Evolutionary conservation across 2,888 invertebrate species (phyloP), one percentile per base, ranked within the genome.

Genomic region (Dysmachus trigonus): DNA sequence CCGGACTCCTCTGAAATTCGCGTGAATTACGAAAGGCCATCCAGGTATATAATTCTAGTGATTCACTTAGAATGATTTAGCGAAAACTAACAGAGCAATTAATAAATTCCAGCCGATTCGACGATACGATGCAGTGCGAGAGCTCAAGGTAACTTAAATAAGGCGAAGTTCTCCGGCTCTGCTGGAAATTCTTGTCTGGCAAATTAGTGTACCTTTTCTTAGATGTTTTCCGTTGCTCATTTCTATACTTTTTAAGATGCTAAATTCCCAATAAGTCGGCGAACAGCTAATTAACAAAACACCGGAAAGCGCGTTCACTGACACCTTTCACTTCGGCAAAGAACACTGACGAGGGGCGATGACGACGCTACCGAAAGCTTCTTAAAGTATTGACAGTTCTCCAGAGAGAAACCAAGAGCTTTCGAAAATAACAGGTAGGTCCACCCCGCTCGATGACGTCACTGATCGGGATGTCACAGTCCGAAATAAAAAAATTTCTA

Each of bases 191-290:
- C n/a, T 8, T 47, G 1, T 8, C 8, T 10, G 3, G 3, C 22
- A 62, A 18, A 2, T 13, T 2, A 62, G 18, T 81, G 51, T 87
- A 88, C 88, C 88, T 88, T 87, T 88, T 76, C 84, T 41, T 33
- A 88, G 87, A 88, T 88, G 88, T 47, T 87, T 87, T 82, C 88
- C 88, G 30, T 85, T 88, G 79, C 87, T 88, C 88, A 88, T 88
- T n/a, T 41, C 88, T 0, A 0, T 62, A 7, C 13, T 62, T 62
- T 62, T 27, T 2, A 8, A 53, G 22, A 10, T n/a, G 22, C 18
- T 62, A 27, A 22, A 62, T 22, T 8, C 6, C 22, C 22, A 47
- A 22, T 2, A 10, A 3, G 18, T 27, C 7, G 7, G 62, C 22
- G 22, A 62, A 62, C 62, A 62, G 22, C 22, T 22, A 62, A 62